A percentile compares a stretch with the other conserved stretches of the same genome.
Evolutionary conservation across 1,140 invertebrate species (phyloP).

Genomic region (Ylistrum balloti): DNA sequence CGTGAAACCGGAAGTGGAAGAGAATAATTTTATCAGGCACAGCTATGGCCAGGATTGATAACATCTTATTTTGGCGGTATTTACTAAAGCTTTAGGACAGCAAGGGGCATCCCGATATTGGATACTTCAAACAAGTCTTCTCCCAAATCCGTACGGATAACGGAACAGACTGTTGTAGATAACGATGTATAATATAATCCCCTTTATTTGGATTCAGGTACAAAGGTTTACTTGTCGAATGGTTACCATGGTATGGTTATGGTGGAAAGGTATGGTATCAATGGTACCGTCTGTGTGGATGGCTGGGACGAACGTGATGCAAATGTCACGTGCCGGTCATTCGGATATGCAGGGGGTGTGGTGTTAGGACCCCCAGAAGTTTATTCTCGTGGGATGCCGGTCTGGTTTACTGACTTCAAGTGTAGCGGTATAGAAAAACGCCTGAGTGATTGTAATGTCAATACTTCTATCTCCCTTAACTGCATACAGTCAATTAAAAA

Average conservation of each 20-base stretch:
- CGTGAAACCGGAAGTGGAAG: too few relatives aligned
- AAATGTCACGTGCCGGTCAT: conserved; percentile 66
- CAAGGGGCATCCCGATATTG: too few relatives aligned
- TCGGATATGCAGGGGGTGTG: conserved; percentile 68
- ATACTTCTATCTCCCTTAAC: conserved; percentile 55
- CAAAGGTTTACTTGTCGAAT: conserved; percentile 62
- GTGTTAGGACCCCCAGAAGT: conserved; percentile 66
- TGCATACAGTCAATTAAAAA: conserved; percentile 66
- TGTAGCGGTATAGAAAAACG: conserved; percentile 62
- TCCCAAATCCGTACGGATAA: too few relatives aligned
- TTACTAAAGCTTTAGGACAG: too few relatives aligned
- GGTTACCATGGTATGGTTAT: conserved; percentile 67
- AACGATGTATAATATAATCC: too few relatives aligned
- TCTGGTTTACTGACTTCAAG: conserved; percentile 67
- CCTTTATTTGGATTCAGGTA: conserved; percentile 51
- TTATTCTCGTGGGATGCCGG: conserved; percentile 55
- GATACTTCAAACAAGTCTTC: too few relatives aligned
- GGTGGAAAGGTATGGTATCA: conserved; percentile 65
- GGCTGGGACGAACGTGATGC: conserved; percentile 72
- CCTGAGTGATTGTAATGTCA: conserved; percentile 66
- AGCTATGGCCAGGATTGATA: too few relatives aligned
- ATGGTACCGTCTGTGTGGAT: conserved; percentile 70
- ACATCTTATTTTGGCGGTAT: too few relatives aligned
- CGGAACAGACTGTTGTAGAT: too few relatives aligned
- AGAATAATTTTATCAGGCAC: too few relatives aligned